A percentile compares a stretch with the other conserved stretches of the same genome.
These are phyloP conservation scores for Salmo trutta DNA, from an alignment of 2,797 vertebrate genomes.

Conservation along the genomic window DNA sequence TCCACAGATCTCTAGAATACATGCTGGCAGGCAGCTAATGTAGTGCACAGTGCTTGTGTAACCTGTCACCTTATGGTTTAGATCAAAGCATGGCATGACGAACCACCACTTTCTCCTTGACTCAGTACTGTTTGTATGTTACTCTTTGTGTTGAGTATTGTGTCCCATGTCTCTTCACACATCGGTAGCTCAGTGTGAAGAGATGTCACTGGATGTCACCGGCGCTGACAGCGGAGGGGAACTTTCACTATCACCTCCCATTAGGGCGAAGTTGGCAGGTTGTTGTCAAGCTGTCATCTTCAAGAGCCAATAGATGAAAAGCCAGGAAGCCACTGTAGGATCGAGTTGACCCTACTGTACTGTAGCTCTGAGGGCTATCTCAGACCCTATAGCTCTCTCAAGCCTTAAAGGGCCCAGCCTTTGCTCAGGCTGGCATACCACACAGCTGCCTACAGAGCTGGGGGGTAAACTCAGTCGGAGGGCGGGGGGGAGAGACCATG, in stretches of 20 bases:
- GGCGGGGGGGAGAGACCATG: conserved; percentile 12
- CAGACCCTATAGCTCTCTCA: neutral
- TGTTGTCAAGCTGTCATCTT: neutral
- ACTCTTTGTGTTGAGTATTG: neutral
- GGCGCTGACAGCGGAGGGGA: neutral
- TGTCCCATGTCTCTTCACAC: neutral
- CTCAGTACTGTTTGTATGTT: neutral
- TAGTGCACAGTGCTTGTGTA: neutral
- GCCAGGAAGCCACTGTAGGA: too few relatives aligned
- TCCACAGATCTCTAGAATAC: neutral
- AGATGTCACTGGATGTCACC: neutral
- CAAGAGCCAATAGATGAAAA: neutral
- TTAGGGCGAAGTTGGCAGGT: neutral
- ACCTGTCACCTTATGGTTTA: neutral
- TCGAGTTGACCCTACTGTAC: neutral
- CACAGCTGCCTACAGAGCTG: neutral
- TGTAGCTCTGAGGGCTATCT: neutral
- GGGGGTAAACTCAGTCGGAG: neutral
- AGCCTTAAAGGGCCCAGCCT: neutral
- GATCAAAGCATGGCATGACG: neutral
- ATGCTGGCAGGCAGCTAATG: neutral
- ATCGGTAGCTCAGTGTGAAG: neutral
- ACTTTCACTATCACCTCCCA: neutral
- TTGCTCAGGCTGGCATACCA: neutral
- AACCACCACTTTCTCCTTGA: neutral